A percentile compares a stretch with the other conserved stretches of the same genome.
phyloP scores from a whole-genome alignment of 1,140 invertebrate genomes.

The Microplitis demolitor region DNA sequence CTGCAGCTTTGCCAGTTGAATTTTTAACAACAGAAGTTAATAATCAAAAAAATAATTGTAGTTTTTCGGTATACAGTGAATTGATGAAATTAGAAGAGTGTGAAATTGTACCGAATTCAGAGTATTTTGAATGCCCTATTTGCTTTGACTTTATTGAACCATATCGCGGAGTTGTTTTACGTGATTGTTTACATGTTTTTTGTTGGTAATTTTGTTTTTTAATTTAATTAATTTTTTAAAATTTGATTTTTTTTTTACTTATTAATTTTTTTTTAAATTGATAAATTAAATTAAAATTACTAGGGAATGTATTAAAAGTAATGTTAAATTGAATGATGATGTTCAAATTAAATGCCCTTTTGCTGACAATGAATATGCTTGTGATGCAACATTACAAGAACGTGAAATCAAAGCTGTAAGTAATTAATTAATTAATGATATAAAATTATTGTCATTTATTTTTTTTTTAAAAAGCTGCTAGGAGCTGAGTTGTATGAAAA shows the following conservation, averaged over 20 bases:
- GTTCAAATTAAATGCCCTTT: conserved; percentile 75
- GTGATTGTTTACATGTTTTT: conserved; percentile 89
- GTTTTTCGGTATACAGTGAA: conserved; percentile 44
- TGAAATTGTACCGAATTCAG: conserved; percentile 75
- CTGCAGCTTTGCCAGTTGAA: no score
- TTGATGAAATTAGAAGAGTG: conserved; percentile 73
- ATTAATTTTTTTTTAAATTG: no score
- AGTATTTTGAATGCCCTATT: conserved; percentile 81
- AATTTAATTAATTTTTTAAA: neutral
- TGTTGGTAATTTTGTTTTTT: conserved; percentile 67
- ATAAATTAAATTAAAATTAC: no score
- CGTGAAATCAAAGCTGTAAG: conserved; percentile 84
- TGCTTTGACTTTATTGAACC: conserved; percentile 75
- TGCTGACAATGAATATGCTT: conserved; percentile 73
- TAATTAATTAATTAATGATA: conserved; percentile 19
- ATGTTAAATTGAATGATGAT: no score
- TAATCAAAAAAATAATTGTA: no score
- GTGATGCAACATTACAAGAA: conserved; percentile 78
- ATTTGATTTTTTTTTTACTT: no score
- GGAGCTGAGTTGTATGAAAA: conserved; percentile 74
- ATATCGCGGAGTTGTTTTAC: conserved; percentile 75
- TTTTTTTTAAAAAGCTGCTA: conserved; percentile 64
- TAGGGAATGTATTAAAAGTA: no score
- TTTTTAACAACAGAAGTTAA: no score
- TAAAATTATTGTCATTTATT: no score